Evolutionary conservation across 2,888 invertebrate species (phyloP), one percentile per base, ranked within the genome.

Genomic region (Xylota sylvarum): DNA sequence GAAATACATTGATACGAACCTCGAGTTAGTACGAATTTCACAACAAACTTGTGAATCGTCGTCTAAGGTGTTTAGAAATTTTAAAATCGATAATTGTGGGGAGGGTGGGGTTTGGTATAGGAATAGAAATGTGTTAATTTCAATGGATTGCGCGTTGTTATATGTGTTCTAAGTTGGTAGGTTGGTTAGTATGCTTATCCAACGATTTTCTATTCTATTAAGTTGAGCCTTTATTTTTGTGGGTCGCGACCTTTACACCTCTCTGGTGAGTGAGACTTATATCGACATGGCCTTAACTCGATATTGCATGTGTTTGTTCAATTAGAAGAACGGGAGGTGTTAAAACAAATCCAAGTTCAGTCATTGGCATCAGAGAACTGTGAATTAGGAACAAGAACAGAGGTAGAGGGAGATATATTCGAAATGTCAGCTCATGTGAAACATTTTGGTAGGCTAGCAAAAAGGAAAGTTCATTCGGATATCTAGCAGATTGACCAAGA

Each of bases 51-150:
- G 64, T 65, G 64, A 46, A 64, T 19, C 12, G 43, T 40, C 35
- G n/a, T 19, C 40, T 14, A 58, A 65, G 46, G 67, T 37, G 65
- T 37, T 58, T 56, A 50, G 50, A 3, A 32, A 55, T 56, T 56
- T 32, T 17, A 32, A 32, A 65, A 67, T 67, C 65, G 19, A 72
- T 72, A 72, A 9, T 48, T 35, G 37, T 35, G 58, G 48, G 58
- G 48, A 17, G 58, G 10, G 17, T 19, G 48, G 12, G 58, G 10
- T n/a, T 19, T 19, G 10, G 9, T 32, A 40, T 14, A 14, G 12
- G 10, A 48, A 64, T 62, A 60, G 7, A 32, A 67, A 35, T 55
- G 77, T 60, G 62, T 43, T 55, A 62, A 62, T 70, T 74, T 14
- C 3, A 43, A 12, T 50, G 19, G 50, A 50, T 50, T 50, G 14